These are phyloP conservation scores for Drosophila meridiana DNA, from an alignment of 2,888 invertebrate species.

Conservation along the genomic window DNA sequence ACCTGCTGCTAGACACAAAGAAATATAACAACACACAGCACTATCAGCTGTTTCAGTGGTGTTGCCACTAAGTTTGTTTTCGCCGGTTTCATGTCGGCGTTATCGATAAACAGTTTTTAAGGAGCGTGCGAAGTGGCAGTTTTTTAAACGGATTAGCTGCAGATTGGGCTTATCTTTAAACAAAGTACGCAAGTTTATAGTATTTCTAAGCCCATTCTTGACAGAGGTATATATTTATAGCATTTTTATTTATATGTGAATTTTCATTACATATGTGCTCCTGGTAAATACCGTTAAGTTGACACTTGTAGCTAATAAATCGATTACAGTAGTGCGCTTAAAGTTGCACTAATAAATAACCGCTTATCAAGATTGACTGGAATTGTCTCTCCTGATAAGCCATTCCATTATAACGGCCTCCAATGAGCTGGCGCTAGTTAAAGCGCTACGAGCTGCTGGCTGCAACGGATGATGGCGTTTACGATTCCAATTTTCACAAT, in stretches of 20 bases:
- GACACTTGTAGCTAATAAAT: neutral
- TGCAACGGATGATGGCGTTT: constrained; percentile 31
- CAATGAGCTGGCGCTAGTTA: constrained; percentile 1
- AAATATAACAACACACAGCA: constrained; percentile 33
- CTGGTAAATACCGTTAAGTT: neutral
- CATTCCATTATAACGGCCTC: constrained; percentile 44
- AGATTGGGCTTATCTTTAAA: neutral
- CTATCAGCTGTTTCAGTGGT: constrained; percentile 42
- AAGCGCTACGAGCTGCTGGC: constrained; percentile 11
- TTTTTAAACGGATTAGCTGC: constrained; percentile 7
- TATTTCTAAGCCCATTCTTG: neutral
- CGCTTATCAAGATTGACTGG: constrained; percentile 11
- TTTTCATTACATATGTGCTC: neutral
- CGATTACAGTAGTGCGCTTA: constrained; percentile 7
- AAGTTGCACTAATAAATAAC: neutral
- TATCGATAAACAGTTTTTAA: constrained; percentile 1
- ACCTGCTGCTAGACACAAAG: constrained; percentile 42
- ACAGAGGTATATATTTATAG: neutral
- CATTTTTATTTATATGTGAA: no score
- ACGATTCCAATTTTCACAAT: constrained; percentile 24
- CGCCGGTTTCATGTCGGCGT: neutral
- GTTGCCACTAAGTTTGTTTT: constrained; percentile 38
- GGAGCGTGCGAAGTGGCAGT: neutral
- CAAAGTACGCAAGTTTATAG: neutral
- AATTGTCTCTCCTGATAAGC: constrained; percentile 39